These are phyloP conservation scores for Hylyphantes graminicola DNA, from an alignment of 1,140 invertebrate species.

Conservation along the genomic window DNA sequence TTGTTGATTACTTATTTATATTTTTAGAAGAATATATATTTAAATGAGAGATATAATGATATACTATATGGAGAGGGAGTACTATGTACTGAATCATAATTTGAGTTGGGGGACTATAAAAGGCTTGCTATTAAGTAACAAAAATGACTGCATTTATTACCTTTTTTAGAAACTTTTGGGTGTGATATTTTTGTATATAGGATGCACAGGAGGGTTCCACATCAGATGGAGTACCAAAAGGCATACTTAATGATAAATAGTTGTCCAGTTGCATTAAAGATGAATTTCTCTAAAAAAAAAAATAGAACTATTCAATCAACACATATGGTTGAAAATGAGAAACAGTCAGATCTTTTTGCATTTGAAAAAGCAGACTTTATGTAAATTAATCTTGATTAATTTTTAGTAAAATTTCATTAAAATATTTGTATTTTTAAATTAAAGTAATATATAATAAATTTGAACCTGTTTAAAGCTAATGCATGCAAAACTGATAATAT, in stretches of 20 bases:
- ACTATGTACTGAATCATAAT: no score
- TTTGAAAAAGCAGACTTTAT: background rate
- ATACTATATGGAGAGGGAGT: no score
- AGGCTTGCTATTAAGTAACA: no score
- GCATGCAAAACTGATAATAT: background rate
- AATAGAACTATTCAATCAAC: background rate
- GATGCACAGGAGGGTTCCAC: slow-evolving; percentile 4
- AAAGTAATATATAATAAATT: background rate
- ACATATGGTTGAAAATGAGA: background rate
- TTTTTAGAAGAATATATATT: no score
- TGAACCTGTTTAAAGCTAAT: background rate
- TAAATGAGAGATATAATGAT: no score
- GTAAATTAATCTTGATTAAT: background rate
- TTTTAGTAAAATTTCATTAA: background rate
- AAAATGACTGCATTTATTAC: background rate
- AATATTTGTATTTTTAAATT: slow-evolving; percentile 1
- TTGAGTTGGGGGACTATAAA: no score
- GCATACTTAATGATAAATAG: slow-evolving; percentile 36
- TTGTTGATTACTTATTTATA: no score
- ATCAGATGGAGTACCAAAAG: slow-evolving; percentile 51
- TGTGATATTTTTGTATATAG: slow-evolving; percentile 6
- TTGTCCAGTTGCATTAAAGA: slow-evolving; percentile 33
- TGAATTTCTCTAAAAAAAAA: slow-evolving; percentile 13
- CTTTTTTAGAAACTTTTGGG: slow-evolving; percentile 26
- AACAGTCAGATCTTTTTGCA: background rate